Evolutionary conservation across 2,888 invertebrate species (phyloP), one percentile per base, ranked within the genome.

Genomic region (Leistus spinibarbis): DNA sequence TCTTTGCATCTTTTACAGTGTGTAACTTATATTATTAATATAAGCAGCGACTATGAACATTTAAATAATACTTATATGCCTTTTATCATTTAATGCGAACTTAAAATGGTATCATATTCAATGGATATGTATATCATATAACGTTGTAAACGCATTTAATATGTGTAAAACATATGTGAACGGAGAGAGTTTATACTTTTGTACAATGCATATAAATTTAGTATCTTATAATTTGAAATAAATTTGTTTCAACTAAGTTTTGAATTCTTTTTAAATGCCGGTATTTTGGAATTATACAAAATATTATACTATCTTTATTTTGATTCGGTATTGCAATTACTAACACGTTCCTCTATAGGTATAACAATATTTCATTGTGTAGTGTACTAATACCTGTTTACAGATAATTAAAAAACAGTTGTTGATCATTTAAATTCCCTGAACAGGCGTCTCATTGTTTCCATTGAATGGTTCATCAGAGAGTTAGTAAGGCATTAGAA

Each of bases 371-470:
- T 60, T 4, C 13, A 19, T 82, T 81, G 81, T 82, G 78, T 81
- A 76, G 76, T 77, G 76, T 66, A 78, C n/a, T n/a, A n/a, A 76
- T 77, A 78, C 80, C 40, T 79, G 80, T 80, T 82, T 81, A 81
- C 81, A 79, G 80, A 79, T 81, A 80, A 82, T 82, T 82, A 72
- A 81, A 81, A 82, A 81, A 79, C 81, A 80, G 80, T 81, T 81
- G 80, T 79, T 78, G 77, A 78, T 81, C 79, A 81, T 82, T 82
- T 80, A 79, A 81, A 81, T 81, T 81, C 81, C 78, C 77, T 79
- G 78, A n/a, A 23, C 57, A 16, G 23, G 22, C 71, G 72, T 57
- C 57, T 65, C 57, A 72, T 72, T 72, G 72, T 72, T 72, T 72
- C 72, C 73, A 73, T 62, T 73, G 67, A 73, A 73, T 73, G 62